Evolutionary conservation across 1,140 invertebrate species (phyloP).

Genomic region (Drosophila ercepeae): DNA sequence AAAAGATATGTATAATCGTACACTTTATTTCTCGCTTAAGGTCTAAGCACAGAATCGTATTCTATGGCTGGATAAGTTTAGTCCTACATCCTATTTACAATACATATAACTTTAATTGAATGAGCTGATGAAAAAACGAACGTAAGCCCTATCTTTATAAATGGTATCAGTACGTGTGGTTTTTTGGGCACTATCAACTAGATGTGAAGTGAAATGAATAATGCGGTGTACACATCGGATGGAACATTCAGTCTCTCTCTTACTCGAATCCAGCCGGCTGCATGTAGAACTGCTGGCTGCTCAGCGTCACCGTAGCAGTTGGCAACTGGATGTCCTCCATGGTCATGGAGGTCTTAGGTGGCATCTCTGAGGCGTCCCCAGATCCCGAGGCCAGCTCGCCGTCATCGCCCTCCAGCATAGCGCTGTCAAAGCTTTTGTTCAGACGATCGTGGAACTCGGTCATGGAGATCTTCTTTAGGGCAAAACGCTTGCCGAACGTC

Average conservation of each 20-base stretch:
- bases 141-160: slow-evolving; percentile 34
- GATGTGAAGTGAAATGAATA: slow-evolving; percentile 7
- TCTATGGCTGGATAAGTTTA: slow-evolving; percentile 42
- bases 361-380: background rate
- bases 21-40: slow-evolving; percentile 26
- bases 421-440: slow-evolving; percentile 72
- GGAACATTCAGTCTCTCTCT: slow-evolving; percentile 35
- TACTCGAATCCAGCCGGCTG: slow-evolving; percentile 47
- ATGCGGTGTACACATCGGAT: slow-evolving; percentile 2
- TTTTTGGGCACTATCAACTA: slow-evolving; percentile 37
- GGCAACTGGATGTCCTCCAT: slow-evolving; percentile 72
- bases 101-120: background rate
- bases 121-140: slow-evolving; percentile 10
- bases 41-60: slow-evolving; percentile 43
- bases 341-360: slow-evolving; percentile 20
- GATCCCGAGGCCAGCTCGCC: slow-evolving; percentile 5
- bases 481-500: slow-evolving; percentile 66
- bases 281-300: slow-evolving; percentile 4
- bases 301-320: background rate
- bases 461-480: slow-evolving; percentile 72
- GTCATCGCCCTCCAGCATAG: slow-evolving; percentile 65
- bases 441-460: slow-evolving; percentile 72
- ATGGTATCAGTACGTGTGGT: slow-evolving; percentile 36
- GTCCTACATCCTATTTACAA: slow-evolving; percentile 35
- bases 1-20: slow-evolving; percentile 28